A percentile compares a stretch with the other conserved stretches of the same genome.
phyloP scores from a whole-genome alignment of 2,113 vertebrate genomes.

The Pitta sordida region DNA sequence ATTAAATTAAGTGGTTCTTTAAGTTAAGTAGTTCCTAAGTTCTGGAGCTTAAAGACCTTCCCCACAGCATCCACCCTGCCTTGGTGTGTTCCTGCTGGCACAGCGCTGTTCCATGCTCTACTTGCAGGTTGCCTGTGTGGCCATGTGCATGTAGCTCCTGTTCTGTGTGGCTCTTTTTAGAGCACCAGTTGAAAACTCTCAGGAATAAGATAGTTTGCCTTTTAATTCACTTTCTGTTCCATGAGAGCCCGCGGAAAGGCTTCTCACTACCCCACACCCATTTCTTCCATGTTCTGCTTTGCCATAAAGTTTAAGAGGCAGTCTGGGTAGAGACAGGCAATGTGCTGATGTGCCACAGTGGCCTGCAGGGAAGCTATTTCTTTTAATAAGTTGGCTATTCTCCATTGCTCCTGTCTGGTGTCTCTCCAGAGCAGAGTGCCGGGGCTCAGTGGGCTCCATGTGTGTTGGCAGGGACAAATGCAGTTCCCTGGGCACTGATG shows the following conservation, averaged over 20 bases:
- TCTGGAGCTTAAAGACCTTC: neutral
- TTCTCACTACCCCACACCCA: neutral
- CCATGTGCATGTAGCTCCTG: neutral
- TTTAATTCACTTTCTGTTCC: neutral
- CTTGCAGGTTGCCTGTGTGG: neutral
- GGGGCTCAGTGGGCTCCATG: neutral
- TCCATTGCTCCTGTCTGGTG: neutral
- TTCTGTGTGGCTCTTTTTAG: neutral
- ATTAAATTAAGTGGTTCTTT: neutral
- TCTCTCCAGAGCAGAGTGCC: neutral
- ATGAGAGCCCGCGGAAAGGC: fast-evolving
- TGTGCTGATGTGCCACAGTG: neutral
- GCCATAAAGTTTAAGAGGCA: neutral
- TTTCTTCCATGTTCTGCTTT: neutral
- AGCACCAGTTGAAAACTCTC: neutral
- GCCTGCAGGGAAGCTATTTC: neutral
- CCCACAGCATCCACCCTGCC: neutral
- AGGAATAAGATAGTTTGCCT: neutral
- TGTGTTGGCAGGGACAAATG: fast-evolving
- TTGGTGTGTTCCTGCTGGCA: neutral
- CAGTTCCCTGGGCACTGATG: neutral
- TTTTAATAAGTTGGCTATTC: neutral
- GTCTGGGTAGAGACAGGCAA: neutral
- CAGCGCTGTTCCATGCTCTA: neutral
- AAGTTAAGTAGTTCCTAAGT: too few relatives aligned